Evolutionary conservation across 2,797 vertebrate genomes (phyloP), one percentile per base, ranked within the genome.

Genomic region (Loriculus beryllinus): DNA sequence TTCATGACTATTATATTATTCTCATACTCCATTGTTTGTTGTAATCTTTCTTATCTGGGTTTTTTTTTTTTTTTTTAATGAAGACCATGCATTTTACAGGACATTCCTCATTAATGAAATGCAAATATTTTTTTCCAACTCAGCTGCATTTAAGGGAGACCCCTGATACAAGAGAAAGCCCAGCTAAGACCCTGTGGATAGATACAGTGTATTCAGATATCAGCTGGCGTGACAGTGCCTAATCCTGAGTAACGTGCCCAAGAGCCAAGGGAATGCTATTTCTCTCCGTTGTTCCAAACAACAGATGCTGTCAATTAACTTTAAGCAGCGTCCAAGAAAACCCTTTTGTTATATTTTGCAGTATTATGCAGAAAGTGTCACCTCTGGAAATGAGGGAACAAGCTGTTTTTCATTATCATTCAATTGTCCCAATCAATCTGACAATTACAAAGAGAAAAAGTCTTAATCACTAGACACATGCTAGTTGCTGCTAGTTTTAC

Each of bases 221-320:
- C 94, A 97, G 95, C 95, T 96, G 95, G 90, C n/a, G 9, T 97
- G 93, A 95, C 96, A 95, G 88, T 70, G 86, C 78, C 92, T 96
- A 97, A 97, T 97, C 95, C 96, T 91, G 92, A 97, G 93, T 87
- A 95, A 94, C 93, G 56, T 93, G 84, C 91, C 94, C 78, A 86
- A 94, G 96, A 94, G 94, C 93, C 96, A 83, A 91, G 95, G 96
- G 95, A 97, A 96, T 90, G 91, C 83, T 94, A 95, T 95, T 95
- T 93, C 93, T 92, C 93, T 95, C 88, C 81, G 70, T 96, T 97
- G 94, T 96, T 97, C 92, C 95, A 97, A 97, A 96, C 95, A 96
- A 97, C 96, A 97, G 97, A 97, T 97, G 97, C 96, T 97, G 96
- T 97, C 97, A 97, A 97, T 97, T 97, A 97, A 96, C 96, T 97